Evolutionary conservation across 2,113 vertebrate genomes (phyloP), one percentile per base, ranked within the genome.

Genomic region (Tachysurus fulvidraco): DNA sequence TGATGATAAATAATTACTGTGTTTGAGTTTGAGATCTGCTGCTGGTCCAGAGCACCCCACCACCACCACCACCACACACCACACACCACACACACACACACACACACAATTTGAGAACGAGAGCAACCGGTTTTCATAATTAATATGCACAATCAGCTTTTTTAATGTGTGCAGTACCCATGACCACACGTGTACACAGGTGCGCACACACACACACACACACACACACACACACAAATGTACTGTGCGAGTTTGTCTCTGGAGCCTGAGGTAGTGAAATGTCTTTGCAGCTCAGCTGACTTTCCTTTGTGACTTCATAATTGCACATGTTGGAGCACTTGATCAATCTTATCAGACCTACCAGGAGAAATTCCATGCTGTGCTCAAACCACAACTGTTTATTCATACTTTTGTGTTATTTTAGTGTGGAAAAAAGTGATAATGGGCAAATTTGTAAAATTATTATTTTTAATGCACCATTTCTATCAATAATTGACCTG

Each of bases 131-230:
- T 64, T 62, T 78, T 14, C 13, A 79, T 57, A 85, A 64, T 77
- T 85, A 62, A 84, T 46, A 46, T 77, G n/a, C 17, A 14, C 67
- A 84, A 64, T 78, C 59, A 54, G 41, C 44, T 85, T 78, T 62
- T 76, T 59, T 55, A 64, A 1, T 17, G 9, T 82, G 57, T 83
- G 81, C 46, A 5, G 46, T 50, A 50, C 46, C 46, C 62, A 19
- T 23, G 17, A 71, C 69, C 36, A 50, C 46, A 50, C 46, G 8
- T 50, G 46, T 36, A 36, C 60, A 19, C 57, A 19, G 21, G 21
- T 7, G 23, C 21, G n/a, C 62, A 62, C 60, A 62, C 60, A 62
- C 60, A 11, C 60, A 62, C 60, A 62, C 23, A 62, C 60, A 25
- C 8, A 62, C 1, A 25, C n/a, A n/a, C n/a, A n/a, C n/a, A n/a